These are phyloP conservation scores for Ammodytes dubius DNA, from an alignment of 2,113 vertebrate species.

Conservation along the genomic window DNA sequence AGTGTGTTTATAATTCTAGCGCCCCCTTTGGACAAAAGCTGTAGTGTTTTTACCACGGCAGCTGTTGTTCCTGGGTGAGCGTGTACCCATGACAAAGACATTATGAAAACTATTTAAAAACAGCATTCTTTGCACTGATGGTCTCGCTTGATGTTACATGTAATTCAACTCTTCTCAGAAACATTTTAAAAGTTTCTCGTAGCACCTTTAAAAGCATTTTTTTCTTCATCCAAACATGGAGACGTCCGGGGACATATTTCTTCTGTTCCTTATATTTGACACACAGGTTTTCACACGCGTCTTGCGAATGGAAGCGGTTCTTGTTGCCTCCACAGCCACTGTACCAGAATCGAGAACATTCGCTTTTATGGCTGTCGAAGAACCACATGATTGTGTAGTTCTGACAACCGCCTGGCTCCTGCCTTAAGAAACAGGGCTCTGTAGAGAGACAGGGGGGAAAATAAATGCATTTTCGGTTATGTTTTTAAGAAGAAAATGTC, in stretches of 20 bases:
- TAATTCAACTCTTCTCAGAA: too few species aligned
- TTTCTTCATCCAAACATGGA: too few species aligned
- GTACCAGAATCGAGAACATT: constrained; percentile 88
- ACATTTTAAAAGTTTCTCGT: too few species aligned
- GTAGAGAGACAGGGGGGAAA: not conserved
- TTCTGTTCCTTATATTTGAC: not conserved
- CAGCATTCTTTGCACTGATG: too few species aligned
- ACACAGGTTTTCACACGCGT: constrained; percentile 81
- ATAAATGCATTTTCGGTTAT: not conserved
- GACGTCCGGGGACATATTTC: not conserved
- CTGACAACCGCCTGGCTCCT: constrained; percentile 80
- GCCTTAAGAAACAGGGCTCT: constrained; percentile 81
- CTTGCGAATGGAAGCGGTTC: constrained; percentile 85
- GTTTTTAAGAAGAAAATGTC: not conserved
- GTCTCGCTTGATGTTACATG: too few species aligned
- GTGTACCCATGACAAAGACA: too few species aligned
- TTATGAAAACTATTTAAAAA: too few species aligned
- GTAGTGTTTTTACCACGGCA: too few species aligned
- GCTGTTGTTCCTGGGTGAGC: too few species aligned
- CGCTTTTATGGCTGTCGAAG: constrained; percentile 73
- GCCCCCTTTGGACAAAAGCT: too few species aligned
- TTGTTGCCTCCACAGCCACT: constrained; percentile 88
- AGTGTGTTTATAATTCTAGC: too few species aligned
- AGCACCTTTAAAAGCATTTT: too few species aligned
- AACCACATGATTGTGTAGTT: constrained; percentile 86